Percentiles rank a stretch among this genome's conserved stretches.
These are phyloP conservation scores for Ormia ochracea DNA, from an alignment of 2,888 invertebrate species.

Conservation along the genomic window DNA sequence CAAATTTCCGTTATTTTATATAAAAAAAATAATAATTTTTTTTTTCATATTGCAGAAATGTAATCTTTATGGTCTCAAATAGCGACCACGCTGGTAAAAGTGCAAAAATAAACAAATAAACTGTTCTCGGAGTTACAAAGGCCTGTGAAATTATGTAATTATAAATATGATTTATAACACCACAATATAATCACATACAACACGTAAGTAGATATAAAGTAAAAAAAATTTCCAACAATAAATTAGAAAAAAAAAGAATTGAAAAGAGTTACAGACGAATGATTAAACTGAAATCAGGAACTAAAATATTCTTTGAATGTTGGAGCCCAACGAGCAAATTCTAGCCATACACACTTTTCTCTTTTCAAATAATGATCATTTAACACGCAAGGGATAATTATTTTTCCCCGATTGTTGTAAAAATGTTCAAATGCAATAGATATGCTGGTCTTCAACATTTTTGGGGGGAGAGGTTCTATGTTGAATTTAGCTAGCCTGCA, in stretches of 20 bases:
- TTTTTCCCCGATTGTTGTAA: background rate
- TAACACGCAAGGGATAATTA: conserved; percentile 55
- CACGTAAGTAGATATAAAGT: conserved; percentile 25
- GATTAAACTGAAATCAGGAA: conserved; percentile 57
- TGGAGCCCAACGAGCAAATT: background rate
- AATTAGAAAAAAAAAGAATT: background rate
- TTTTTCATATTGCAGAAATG: no score
- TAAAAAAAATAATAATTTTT: no score
- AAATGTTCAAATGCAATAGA: background rate
- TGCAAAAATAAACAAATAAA: background rate
- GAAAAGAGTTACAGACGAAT: conserved; percentile 44
- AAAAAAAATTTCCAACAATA: conserved; percentile 27
- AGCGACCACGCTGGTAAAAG: conserved; percentile 1
- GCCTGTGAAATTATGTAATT: background rate
- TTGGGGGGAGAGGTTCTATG: background rate
- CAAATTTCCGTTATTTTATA: conserved; percentile 26
- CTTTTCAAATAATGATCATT: conserved; percentile 35
- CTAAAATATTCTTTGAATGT: conserved; percentile 49
- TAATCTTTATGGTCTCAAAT: conserved; percentile 38
- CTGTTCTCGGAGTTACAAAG: background rate
- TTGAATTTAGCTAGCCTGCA: no score
- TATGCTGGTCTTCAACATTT: background rate
- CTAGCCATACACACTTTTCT: conserved; percentile 22
- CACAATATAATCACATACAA: background rate
- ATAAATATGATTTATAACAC: conserved; percentile 34